A percentile compares a stretch with the other conserved stretches of the same genome.
These are phyloP conservation scores for Orchesellides sinensis DNA, from an alignment of 2,888 invertebrate species.

Conservation along the genomic window DNA sequence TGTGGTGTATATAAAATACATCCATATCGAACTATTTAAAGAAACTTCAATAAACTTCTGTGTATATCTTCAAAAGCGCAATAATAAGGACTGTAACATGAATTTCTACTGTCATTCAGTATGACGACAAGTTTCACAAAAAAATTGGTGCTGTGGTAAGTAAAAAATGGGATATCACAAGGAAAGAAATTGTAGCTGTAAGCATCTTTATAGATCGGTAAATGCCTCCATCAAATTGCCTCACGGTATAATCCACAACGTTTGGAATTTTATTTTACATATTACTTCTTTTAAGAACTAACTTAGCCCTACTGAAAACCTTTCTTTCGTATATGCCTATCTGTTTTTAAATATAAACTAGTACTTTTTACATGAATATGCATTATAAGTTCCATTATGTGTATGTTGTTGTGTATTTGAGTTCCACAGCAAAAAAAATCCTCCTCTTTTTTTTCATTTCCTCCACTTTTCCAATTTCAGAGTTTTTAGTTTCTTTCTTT, in stretches of 20 bases:
- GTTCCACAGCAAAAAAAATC: no score
- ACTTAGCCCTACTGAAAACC: no score
- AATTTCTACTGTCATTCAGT: slow-evolving; percentile 28
- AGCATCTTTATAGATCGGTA: slow-evolving; percentile 54
- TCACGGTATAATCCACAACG: slow-evolving; percentile 39
- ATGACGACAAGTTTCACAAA: slow-evolving; percentile 22
- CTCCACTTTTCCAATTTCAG: background rate
- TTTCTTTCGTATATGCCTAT: background rate
- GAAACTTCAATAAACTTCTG: no score
- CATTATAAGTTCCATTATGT: no score
- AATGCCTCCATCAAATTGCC: slow-evolving; percentile 55
- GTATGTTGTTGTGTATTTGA: no score
- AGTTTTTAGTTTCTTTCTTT: slow-evolving; percentile 2
- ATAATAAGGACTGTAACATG: no score
- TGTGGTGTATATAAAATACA: no score
- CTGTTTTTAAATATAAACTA: no score
- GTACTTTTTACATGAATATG: background rate
- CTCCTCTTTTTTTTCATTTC: background rate
- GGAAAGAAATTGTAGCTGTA: slow-evolving; percentile 28
- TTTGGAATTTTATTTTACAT: slow-evolving; percentile 52
- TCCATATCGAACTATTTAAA: no score
- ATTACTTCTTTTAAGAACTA: slow-evolving; percentile 35
- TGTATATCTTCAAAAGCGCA: no score
- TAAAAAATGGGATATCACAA: slow-evolving; percentile 22
- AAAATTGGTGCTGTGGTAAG: slow-evolving; percentile 15